These are phyloP conservation scores for Ictalurus punctatus DNA, from an alignment of 2,113 vertebrate genomes.

Conservation along the genomic window DNA sequence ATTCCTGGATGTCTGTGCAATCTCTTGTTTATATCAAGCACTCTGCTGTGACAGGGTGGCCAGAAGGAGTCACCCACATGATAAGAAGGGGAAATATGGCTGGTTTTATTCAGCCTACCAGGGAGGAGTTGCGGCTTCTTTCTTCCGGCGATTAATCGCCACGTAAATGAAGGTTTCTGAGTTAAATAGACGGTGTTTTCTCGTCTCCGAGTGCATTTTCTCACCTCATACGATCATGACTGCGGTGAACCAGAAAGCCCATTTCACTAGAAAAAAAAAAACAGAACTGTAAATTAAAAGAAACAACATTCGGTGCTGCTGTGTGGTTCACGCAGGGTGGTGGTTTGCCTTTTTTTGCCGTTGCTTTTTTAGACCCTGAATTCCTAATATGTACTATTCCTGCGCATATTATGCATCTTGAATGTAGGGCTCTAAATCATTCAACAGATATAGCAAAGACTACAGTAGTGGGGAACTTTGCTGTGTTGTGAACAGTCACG, in stretches of 20 bases:
- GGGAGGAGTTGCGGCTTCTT: constrained; percentile 59
- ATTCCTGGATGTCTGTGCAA: constrained; percentile 99
- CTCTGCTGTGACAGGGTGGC: constrained; percentile 96
- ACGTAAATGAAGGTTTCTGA: constrained; percentile 61
- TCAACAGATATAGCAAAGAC: constrained; percentile 64
- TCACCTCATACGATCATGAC: constrained; percentile 42
- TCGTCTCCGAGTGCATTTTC: constrained; percentile 52
- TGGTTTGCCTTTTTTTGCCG: constrained; percentile 25
- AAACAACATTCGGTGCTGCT: constrained; percentile 4
- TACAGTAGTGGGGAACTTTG: constrained; percentile 70
- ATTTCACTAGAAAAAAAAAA: constrained; percentile 34
- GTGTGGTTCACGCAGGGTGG: constrained; percentile 28
- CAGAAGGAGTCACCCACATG: constrained; percentile 92
- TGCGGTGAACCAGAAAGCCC: constrained; percentile 49
- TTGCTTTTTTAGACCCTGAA: constrained; percentile 51
- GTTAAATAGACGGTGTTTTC: constrained; percentile 59
- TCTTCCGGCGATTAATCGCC: constrained; percentile 57
- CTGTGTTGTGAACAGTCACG: constrained; percentile 76
- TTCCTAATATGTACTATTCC: constrained; percentile 59
- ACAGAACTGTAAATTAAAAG: not conserved
- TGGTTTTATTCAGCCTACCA: constrained; percentile 61
- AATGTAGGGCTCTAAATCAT: constrained; percentile 62
- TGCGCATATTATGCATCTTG: constrained; percentile 53
- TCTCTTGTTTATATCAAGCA: constrained; percentile 99
- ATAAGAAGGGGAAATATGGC: constrained; percentile 93